Conservation (phyloP, 2,797 vertebrate genomes). For the Cynodonichthys magdalenae region DNA sequence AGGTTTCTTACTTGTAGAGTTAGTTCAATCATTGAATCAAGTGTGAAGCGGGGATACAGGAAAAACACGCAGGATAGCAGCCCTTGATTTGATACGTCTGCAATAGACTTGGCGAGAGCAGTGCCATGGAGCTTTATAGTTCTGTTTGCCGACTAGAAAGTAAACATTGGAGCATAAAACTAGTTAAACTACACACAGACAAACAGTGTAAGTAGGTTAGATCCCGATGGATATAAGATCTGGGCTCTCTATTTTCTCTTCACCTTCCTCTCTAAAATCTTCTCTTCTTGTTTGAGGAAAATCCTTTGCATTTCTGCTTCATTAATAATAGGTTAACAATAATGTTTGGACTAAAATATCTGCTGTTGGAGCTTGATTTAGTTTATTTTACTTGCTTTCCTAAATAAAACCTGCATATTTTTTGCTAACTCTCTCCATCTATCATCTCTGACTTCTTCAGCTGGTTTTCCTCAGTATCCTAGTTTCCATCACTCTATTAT, state of each 20-base stretch:
- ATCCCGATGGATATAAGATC: slow-evolving; percentile 29
- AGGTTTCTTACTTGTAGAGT: too few relatives aligned
- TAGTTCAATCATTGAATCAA: too few relatives aligned
- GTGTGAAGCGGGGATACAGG: too few relatives aligned
- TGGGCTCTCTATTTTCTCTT: slow-evolving; percentile 2
- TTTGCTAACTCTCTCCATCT: background rate
- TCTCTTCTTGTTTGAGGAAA: background rate
- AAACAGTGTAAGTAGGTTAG: slow-evolving; percentile 47
- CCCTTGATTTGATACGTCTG: too few relatives aligned
- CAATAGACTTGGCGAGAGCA: too few relatives aligned
- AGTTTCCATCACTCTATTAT: slow-evolving; percentile 36
- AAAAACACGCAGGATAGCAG: too few relatives aligned
- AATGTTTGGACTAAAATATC: background rate
- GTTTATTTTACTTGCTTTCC: background rate
- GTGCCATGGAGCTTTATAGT: slow-evolving; percentile 5
- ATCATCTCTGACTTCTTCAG: slow-evolving; percentile 21
- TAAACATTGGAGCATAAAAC: slow-evolving; percentile 25
- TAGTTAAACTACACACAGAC: slow-evolving; percentile 10
- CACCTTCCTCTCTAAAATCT: slow-evolving; percentile 9
- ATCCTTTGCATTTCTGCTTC: slow-evolving; percentile 1
- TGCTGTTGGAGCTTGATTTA: background rate
- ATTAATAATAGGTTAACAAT: background rate
- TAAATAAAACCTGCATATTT: too few relatives aligned
- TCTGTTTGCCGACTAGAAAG: slow-evolving; percentile 23
- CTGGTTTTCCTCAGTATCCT: slow-evolving; percentile 18